Evolutionary conservation across 2,888 invertebrate genomes (phyloP).

Genomic region (Eumerus sabulonum): DNA sequence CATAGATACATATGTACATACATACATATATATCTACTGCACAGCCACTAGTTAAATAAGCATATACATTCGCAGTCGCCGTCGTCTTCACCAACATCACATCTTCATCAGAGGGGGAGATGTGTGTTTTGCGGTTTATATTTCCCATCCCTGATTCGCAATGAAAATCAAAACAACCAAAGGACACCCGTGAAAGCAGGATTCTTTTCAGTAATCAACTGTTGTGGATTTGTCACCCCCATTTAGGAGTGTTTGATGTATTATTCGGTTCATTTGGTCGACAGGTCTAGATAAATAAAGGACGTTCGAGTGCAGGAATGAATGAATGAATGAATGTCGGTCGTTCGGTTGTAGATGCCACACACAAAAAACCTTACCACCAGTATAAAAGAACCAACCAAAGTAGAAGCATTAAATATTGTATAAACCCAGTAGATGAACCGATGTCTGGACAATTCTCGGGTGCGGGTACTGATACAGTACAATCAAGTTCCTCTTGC

Average conservation of each 20-base stretch:
- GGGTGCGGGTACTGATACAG: constrained; percentile 21
- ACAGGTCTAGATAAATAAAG: constrained; percentile 79
- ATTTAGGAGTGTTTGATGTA: constrained; percentile 79
- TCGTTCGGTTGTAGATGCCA: constrained; percentile 28
- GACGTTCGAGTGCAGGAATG: constrained; percentile 67
- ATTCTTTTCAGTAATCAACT: constrained; percentile 77
- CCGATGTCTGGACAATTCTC: constrained; percentile 43
- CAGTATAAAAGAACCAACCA: constrained; percentile 3
- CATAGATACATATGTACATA: too few species aligned
- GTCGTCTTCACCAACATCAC: constrained; percentile 20
- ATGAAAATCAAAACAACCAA: constrained; percentile 65
- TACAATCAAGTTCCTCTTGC: constrained; percentile 63
- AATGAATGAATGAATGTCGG: constrained; percentile 54
- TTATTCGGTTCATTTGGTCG: constrained; percentile 80
- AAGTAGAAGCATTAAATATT: constrained; percentile 27
- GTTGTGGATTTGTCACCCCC: constrained; percentile 78
- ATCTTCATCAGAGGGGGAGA: constrained; percentile 53
- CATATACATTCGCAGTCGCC: neutral
- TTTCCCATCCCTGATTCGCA: constrained; percentile 25
- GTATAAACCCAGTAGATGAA: constrained; percentile 41
- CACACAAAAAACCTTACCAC: neutral
- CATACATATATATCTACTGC: too few species aligned
- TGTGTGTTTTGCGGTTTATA: constrained; percentile 51
- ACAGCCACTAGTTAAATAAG: too few species aligned
- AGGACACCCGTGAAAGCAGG: constrained; percentile 58